Percentiles rank a stretch among this genome's conserved stretches.
Evolutionary conservation across 2,888 invertebrate genomes (phyloP).

Genomic region (Hyposoter didymator): DNA sequence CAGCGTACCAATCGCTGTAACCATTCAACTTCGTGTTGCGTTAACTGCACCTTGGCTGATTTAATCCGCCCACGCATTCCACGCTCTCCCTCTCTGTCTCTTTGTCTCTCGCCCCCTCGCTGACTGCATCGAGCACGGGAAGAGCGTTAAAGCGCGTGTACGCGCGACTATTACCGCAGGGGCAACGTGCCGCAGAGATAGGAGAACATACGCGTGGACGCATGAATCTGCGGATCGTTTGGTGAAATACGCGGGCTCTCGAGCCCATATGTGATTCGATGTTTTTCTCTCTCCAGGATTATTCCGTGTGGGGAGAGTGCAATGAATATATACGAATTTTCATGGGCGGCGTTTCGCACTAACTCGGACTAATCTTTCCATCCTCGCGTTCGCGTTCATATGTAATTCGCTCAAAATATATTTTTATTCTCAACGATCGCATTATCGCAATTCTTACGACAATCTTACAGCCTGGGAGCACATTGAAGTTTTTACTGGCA

Average conservation of each 20-base stretch:
- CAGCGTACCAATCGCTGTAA: slow-evolving; percentile 45
- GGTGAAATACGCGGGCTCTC: slow-evolving; percentile 31
- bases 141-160: slow-evolving; percentile 56
- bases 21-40: slow-evolving; percentile 16
- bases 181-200: slow-evolving; percentile 32
- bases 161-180: slow-evolving; percentile 51
- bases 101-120: neutral
- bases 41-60: slow-evolving; percentile 59
- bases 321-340: slow-evolving; percentile 22
- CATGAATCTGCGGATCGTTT: slow-evolving; percentile 37
- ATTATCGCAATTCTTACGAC: no score
- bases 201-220: slow-evolving; percentile 25
- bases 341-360: neutral
- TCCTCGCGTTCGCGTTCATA: neutral
- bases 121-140: slow-evolving; percentile 50
- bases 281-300: slow-evolving; percentile 46
- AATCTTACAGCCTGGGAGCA: neutral
- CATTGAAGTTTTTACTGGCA: neutral
- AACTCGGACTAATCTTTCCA: neutral
- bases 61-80: slow-evolving; percentile 64
- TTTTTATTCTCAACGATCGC: no score
- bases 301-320: slow-evolving; percentile 39
- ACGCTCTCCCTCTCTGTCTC: slow-evolving; percentile 21
- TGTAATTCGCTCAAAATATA: neutral
- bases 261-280: slow-evolving; percentile 55